phyloP scores from a whole-genome alignment of 2,113 vertebrate species.

The Leucosticte australis region DNA sequence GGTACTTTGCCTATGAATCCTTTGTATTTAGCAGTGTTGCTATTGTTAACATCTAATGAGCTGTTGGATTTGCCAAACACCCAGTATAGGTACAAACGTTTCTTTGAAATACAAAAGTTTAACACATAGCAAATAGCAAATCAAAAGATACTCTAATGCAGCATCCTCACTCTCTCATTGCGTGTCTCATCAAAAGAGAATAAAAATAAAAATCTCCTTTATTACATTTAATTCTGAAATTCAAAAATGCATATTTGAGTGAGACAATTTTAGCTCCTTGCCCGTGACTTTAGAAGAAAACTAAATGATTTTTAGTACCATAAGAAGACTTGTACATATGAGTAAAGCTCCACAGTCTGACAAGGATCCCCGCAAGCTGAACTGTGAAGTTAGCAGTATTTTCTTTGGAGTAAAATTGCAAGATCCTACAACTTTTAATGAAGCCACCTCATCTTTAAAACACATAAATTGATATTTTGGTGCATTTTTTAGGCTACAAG shows the following conservation, averaged over 20 bases:
- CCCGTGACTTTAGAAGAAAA: not conserved
- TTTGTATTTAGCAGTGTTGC: slow-evolving; percentile 57
- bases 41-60: slow-evolving; percentile 71
- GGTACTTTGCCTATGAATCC: slow-evolving; percentile 56
- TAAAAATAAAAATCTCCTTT: slow-evolving; percentile 33
- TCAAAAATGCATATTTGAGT: not conserved
- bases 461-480: not conserved
- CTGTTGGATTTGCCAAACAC: slow-evolving; percentile 22
- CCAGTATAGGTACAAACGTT: not conserved
- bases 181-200: not conserved
- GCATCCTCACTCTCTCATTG: not conserved
- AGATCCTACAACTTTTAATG: not conserved
- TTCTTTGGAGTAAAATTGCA: not conserved
- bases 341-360: not conserved
- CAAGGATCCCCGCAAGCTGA: not conserved
- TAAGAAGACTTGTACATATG: not conserved
- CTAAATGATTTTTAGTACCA: not conserved
- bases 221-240: slow-evolving; percentile 4
- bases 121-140: slow-evolving; percentile 46
- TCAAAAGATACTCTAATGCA: not conserved
- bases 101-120: slow-evolving; percentile 51
- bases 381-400: not conserved
- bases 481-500: not conserved
- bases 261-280: not conserved
- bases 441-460: not conserved